Evolutionary conservation across 2,888 invertebrate genomes (phyloP).

Genomic region (Therioaphis trifolii): DNA sequence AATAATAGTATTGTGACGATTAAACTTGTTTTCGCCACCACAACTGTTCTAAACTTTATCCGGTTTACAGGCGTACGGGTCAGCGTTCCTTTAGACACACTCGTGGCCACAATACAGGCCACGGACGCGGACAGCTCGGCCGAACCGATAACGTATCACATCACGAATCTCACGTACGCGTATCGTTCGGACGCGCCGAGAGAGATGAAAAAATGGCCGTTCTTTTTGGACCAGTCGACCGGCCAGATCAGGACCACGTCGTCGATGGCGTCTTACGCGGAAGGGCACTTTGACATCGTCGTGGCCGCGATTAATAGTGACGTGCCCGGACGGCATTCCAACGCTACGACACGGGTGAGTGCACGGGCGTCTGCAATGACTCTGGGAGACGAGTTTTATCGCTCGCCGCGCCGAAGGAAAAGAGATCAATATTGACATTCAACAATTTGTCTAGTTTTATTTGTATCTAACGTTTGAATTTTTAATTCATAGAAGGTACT

Average conservation of each 20-base stretch:
- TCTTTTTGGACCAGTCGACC: slow-evolving; percentile 76
- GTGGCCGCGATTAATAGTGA: slow-evolving; percentile 67
- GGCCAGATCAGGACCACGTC: slow-evolving; percentile 80
- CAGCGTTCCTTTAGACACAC: slow-evolving; percentile 80
- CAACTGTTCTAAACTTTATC: too few relatives aligned
- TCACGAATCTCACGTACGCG: slow-evolving; percentile 74
- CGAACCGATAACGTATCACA: slow-evolving; percentile 74
- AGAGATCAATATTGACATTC: too few relatives aligned
- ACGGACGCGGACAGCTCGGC: slow-evolving; percentile 78
- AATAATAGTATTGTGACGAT: too few relatives aligned
- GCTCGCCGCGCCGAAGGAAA: too few relatives aligned
- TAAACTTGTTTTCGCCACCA: too few relatives aligned
- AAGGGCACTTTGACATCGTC: slow-evolving; percentile 74
- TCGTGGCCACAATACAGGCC: slow-evolving; percentile 77
- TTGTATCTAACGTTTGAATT: too few relatives aligned
- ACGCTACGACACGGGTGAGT: slow-evolving; percentile 70
- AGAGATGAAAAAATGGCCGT: slow-evolving; percentile 68
- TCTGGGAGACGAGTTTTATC: neutral
- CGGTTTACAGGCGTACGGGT: slow-evolving; percentile 75
- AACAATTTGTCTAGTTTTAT: too few relatives aligned
- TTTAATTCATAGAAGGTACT: too few relatives aligned
- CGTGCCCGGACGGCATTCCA: slow-evolving; percentile 67
- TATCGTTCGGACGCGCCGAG: slow-evolving; percentile 66
- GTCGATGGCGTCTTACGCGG: slow-evolving; percentile 75
- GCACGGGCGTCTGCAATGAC: neutral